Conservation (phyloP, 2,888 invertebrate species). For the Bimastos eiseni region DNA sequence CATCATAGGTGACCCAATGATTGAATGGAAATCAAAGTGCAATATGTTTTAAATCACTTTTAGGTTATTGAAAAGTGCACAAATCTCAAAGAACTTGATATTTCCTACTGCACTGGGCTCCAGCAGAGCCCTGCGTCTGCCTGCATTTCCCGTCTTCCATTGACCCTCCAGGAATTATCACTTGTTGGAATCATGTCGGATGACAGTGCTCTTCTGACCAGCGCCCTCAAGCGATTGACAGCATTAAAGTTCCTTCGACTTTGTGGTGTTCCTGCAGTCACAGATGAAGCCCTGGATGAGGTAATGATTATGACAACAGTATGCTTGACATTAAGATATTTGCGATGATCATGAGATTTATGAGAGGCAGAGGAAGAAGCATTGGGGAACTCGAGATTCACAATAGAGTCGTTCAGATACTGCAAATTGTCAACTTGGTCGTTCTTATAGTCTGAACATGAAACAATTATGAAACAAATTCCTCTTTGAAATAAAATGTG, state of each 20-base stretch:
- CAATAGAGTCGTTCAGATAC: no score
- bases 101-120: slow-evolving; percentile 54
- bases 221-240: slow-evolving; percentile 49
- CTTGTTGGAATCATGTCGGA: slow-evolving; percentile 53
- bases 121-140: slow-evolving; percentile 38
- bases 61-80: slow-evolving; percentile 54
- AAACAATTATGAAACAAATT: no score
- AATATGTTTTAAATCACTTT: slow-evolving; percentile 27
- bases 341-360: no score
- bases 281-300: slow-evolving; percentile 52
- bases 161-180: slow-evolving; percentile 50
- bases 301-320: slow-evolving; percentile 41
- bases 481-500: no score
- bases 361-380: no score
- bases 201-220: slow-evolving; percentile 51
- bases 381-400: no score
- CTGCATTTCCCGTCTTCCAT: slow-evolving; percentile 46
- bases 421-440: no score
- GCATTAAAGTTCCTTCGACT: slow-evolving; percentile 48
- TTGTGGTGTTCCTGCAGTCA: slow-evolving; percentile 55
- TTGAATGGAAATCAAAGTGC: neutral
- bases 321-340: neutral
- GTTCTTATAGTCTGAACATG: no score
- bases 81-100: slow-evolving; percentile 49
- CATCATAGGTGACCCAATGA: neutral